A percentile compares a stretch with the other conserved stretches of the same genome.
These are phyloP conservation scores for Leptopilina drosophilae DNA, from an alignment of 2,888 invertebrate species.

Conservation along the genomic window DNA sequence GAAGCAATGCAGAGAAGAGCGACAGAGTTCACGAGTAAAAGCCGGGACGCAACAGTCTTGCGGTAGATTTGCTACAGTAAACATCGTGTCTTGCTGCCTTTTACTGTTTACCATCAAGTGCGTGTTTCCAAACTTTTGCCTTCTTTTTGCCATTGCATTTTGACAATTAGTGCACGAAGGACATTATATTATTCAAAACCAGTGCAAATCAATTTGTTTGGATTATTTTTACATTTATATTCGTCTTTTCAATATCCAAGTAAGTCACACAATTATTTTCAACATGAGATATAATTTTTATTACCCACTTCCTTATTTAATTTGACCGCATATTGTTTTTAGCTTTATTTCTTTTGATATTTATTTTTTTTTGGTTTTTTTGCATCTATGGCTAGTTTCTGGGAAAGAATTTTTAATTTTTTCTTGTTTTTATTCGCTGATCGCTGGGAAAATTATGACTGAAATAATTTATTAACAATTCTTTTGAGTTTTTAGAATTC, in stretches of 20 bases:
- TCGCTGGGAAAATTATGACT: too few species aligned
- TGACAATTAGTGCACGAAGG: neutral
- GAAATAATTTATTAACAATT: too few species aligned
- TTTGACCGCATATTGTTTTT: too few species aligned
- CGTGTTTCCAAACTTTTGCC: neutral
- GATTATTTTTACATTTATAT: neutral
- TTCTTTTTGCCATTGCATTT: neutral
- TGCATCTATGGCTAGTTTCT: too few species aligned
- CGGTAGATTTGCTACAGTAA: neutral
- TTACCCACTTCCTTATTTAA: neutral
- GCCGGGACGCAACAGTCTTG: slow-evolving; percentile 21
- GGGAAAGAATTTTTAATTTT: neutral
- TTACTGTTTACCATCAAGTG: slow-evolving; percentile 12
- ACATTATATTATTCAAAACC: neutral
- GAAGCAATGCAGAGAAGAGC: neutral
- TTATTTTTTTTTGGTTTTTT: neutral
- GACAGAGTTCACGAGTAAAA: neutral
- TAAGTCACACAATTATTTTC: neutral
- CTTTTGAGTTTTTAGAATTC: too few species aligned
- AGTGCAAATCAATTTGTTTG: neutral
- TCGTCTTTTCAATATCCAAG: neutral
- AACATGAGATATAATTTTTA: neutral
- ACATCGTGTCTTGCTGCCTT: neutral
- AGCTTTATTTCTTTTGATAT: neutral
- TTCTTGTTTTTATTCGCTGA: too few species aligned